phyloP scores from a whole-genome alignment of 2,888 invertebrate species.

The Galeopsomyia nigrocyanea region DNA sequence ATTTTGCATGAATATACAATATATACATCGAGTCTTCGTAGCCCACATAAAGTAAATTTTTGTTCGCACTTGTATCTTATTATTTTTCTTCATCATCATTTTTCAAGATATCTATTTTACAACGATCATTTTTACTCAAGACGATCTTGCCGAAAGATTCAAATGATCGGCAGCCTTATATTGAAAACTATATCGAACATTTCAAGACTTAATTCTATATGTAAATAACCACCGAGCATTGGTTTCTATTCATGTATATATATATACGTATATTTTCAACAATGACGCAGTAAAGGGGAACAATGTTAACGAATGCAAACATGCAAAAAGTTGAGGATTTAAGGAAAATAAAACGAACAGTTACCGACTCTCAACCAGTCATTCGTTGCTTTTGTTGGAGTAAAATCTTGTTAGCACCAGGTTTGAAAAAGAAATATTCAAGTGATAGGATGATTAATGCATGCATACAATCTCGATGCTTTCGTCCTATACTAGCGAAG shows the following conservation, averaged over 20 bases:
- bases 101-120: constrained; percentile 15
- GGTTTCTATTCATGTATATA: background rate
- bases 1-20: no score
- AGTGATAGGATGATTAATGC: no score
- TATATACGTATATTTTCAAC: background rate
- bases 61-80: background rate
- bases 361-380: no score
- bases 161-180: constrained; percentile 18
- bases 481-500: no score
- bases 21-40: background rate
- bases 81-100: background rate
- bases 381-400: no score
- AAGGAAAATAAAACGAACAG: no score
- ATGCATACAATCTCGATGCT: no score
- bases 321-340: no score
- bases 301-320: no score
- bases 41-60: constrained; percentile 13
- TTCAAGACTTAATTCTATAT: constrained; percentile 12
- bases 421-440: no score
- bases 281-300: no score
- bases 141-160: constrained; percentile 18
- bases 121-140: constrained; percentile 23
- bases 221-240: constrained; percentile 1
- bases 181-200: constrained; percentile 36
- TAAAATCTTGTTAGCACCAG: no score